Base-by-base conservation (phyloP, 2,113 vertebrate species). In the Atractosteus spatula region DNA sequence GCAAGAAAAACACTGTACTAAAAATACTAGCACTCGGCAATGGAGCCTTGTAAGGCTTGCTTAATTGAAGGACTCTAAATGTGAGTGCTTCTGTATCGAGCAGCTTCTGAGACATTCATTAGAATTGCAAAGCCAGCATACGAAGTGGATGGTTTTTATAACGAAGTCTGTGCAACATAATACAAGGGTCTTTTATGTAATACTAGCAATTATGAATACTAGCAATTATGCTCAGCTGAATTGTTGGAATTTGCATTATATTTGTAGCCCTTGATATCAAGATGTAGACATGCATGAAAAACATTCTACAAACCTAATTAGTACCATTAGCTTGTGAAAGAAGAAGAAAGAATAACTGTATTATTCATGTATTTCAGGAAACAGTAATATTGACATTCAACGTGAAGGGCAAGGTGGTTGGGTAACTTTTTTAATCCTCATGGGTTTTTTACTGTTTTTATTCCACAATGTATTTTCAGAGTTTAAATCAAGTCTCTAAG, bases 41-140 rank as follows among this genome's bases (percentile, higher is more conserved):
- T 17, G 55, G 41, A 59, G 55, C 42, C 43, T 44, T 8, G 29
- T 57, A 69, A 42, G 41, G 3, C 8, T 29, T 14, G 29, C 68
- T 57, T 57, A 69, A 59, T 55, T 41, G 55, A 69, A 59, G 55
- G 14, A 69, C 29, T 41, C 11, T 29, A 43, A 57, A 43, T n/a
- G 41, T 41, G 4, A 3, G 54, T 57, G 44, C 29, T 56, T 69
- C 57, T 17, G 56, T 43, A 4, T 43, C 2, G 13, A 8, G 68
- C 16, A 8, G 7, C 11, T 41, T 68, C 13, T n/a, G 12, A 17
- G 54, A 59, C 7, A 11, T 55, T 55, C 54, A 57, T 69, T 42
- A 69, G 41, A 42, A 69, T 69, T 13, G 68, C 68, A 59, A 41
- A 57, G 55, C 41, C 14, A 42, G 54, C 4, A 55, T 6, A 55